These are phyloP conservation scores for Elgaria multicarinata DNA, from an alignment of 2,113 vertebrate genomes.

Conservation along the genomic window DNA sequence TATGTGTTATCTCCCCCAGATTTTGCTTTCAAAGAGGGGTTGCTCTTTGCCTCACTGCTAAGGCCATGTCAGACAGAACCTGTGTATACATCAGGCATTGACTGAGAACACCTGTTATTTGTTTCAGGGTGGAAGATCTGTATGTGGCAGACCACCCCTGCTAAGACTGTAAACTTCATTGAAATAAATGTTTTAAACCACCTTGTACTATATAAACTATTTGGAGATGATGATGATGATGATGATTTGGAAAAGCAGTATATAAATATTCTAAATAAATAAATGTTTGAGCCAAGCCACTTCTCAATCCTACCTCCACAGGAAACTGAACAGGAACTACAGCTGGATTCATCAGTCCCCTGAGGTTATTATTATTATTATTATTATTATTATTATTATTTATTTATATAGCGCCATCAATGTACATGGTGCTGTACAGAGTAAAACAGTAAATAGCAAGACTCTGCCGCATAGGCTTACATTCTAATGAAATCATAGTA, in stretches of 20 bases:
- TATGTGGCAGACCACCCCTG: background rate
- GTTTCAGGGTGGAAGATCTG: background rate
- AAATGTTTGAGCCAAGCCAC: too few species aligned
- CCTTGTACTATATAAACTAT: background rate
- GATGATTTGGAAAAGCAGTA: too few species aligned
- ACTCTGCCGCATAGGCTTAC: too few species aligned
- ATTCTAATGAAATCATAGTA: too few species aligned
- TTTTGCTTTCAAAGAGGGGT: background rate
- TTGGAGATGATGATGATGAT: background rate
- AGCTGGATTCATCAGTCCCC: background rate
- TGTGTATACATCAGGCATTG: background rate
- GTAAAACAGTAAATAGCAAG: too few species aligned
- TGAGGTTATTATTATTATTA: too few species aligned
- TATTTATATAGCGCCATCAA: too few species aligned
- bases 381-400: too few species aligned
- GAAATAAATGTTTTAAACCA: background rate
- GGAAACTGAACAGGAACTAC: background rate
- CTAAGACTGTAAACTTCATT: background rate
- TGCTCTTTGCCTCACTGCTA: background rate
- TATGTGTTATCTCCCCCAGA: background rate
- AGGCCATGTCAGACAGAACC: background rate
- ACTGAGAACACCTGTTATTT: background rate
- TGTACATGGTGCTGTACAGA: too few species aligned
- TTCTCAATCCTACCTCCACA: background rate
- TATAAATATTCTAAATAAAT: background rate